Conservation (phyloP, 1,140 invertebrate genomes). For the Diprion similis region DNA sequence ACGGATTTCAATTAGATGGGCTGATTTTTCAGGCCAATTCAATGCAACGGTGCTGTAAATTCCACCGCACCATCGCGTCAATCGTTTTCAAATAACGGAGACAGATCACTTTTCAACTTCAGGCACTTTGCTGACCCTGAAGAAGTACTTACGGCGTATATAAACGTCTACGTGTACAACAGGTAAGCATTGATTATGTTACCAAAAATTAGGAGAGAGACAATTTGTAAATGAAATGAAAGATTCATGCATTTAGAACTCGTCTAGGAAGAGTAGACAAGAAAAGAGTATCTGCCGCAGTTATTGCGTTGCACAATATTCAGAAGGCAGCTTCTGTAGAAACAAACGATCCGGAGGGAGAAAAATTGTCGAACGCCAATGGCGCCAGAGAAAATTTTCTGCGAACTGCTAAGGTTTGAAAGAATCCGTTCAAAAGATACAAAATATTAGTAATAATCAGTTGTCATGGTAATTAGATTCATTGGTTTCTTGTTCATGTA, state of each 20-base stretch:
- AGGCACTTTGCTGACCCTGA: not conserved
- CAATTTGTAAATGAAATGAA: too few species aligned
- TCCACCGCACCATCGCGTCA: not conserved
- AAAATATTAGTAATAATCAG: too few species aligned
- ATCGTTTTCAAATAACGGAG: too few species aligned
- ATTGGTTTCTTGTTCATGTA: too few species aligned
- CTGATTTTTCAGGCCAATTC: not conserved
- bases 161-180: slow-evolving; percentile 2
- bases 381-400: not conserved
- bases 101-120: not conserved
- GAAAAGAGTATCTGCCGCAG: not conserved
- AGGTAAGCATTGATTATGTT: not conserved
- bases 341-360: not conserved
- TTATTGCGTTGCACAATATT: not conserved
- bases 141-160: not conserved
- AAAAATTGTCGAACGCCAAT: not conserved
- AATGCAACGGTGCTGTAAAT: not conserved
- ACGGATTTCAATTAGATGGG: too few species aligned
- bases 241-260: not conserved
- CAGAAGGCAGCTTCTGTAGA: not conserved
- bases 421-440: not conserved
- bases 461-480: too few species aligned
- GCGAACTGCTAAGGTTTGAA: not conserved
- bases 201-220: not conserved
- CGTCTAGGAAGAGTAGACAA: not conserved